Evolutionary conservation across 2,888 invertebrate species (phyloP).

Genomic region (Monopis laevigella): DNA sequence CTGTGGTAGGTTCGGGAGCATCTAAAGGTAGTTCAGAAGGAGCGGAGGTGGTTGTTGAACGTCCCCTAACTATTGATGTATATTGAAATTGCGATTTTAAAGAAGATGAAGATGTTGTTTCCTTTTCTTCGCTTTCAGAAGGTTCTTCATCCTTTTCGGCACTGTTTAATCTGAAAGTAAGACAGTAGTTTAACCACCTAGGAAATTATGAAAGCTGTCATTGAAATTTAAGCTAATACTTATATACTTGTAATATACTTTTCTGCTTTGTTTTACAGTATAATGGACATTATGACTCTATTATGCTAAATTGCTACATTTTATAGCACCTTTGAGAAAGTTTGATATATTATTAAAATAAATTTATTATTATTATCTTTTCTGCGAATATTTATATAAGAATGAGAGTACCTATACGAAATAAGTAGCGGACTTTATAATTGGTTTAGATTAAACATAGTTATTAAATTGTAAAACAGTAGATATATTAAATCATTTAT

Average conservation of each 20-base stretch:
- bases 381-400: too few relatives aligned
- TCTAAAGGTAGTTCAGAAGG: slow-evolving; percentile 25
- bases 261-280: too few relatives aligned
- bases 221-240: too few relatives aligned
- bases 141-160: slow-evolving; percentile 37
- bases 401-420: too few relatives aligned
- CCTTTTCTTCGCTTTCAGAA: slow-evolving; percentile 48
- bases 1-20: slow-evolving; percentile 47
- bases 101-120: slow-evolving; percentile 35
- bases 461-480: neutral
- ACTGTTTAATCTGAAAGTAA: slow-evolving; percentile 35
- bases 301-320: neutral
- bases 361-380: too few relatives aligned
- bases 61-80: slow-evolving; percentile 42
- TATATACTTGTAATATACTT: too few relatives aligned
- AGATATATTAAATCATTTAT: neutral
- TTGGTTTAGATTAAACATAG: neutral
- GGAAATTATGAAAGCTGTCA: too few relatives aligned
- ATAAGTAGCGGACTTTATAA: neutral
- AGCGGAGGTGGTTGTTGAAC: slow-evolving; percentile 36
- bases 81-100: slow-evolving; percentile 42
- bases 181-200: too few relatives aligned
- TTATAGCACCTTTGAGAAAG: too few relatives aligned
- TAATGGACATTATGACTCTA: too few relatives aligned
- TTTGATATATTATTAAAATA: too few relatives aligned